phyloP scores from a whole-genome alignment of 2,797 vertebrate genomes.

The Nyctibius grandis region DNA sequence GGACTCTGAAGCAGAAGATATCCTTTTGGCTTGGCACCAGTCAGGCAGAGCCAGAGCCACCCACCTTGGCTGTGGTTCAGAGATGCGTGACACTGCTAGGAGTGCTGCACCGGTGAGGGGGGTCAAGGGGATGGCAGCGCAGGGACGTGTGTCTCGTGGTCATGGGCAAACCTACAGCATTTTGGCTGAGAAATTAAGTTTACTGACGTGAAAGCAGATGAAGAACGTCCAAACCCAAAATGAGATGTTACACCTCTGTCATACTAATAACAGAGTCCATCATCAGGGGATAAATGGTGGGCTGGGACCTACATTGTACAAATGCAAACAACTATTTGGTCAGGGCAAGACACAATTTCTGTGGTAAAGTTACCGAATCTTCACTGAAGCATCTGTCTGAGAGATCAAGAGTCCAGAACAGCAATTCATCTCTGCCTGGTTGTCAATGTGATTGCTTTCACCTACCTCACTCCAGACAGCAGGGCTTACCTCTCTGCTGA shows the following conservation, averaged over 20 bases:
- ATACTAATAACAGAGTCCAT: background rate
- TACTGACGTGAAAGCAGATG: background rate
- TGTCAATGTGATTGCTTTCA: background rate
- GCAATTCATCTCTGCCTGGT: background rate
- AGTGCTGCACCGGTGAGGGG: rapidly evolving
- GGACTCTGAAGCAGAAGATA: background rate
- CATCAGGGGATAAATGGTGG: background rate
- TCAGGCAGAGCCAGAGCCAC: background rate
- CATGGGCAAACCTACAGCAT: background rate
- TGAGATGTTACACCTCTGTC: background rate
- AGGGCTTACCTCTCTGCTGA: background rate
- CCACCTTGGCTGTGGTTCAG: background rate
- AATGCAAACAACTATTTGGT: background rate
- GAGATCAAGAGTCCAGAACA: background rate
- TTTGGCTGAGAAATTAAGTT: background rate
- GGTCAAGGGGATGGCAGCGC: rapidly evolving
- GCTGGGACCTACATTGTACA: background rate
- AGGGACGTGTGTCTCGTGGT: rapidly evolving
- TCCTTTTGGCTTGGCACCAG: background rate
- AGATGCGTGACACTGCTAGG: too few relatives aligned
- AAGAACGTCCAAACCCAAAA: background rate
- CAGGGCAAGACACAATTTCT: background rate
- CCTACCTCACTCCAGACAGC: background rate
- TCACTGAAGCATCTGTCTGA: background rate
- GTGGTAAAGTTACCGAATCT: background rate